Base-by-base conservation (phyloP, 1,140 invertebrate genomes). In the Pectinophora gossypiella region DNA sequence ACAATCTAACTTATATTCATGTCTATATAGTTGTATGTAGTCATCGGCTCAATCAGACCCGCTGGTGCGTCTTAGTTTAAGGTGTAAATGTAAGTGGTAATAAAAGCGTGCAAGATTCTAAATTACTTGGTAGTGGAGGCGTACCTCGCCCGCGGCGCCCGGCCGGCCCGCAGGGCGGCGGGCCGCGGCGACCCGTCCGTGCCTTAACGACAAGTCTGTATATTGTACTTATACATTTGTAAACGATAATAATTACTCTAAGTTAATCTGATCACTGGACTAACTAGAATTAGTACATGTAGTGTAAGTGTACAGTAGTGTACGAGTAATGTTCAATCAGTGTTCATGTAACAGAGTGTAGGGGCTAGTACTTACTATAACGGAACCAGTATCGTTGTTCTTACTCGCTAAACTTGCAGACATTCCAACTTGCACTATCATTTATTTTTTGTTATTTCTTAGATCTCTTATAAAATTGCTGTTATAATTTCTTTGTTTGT, bases 101-200 rank as follows among this genome's bases (percentile, higher is more conserved):
- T 57, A 54, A 77, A 81, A 84, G 80, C 80, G 80, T 84, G 72
- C 72, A 79, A 79, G 46, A 84, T 84, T 84, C 80, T 84, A 84
- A 84, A 84, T 78, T 84, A 84, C 32, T 50, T 55, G 16, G 52
- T 76, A 82, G 78, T 70, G 68, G 77, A 74, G 75, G 61, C 64
- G 70, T 9, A 16, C 12, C 45, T 22, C 10, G 4, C 21, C 45
- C 1, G 9, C 18, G 43, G 70, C 6, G n/a, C n/a, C n/a, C n/a
- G n/a, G 23, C 23, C 23, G 23, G 23, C 23, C 23, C 36, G 36
- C 60, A 16, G 61, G 44, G 54, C 53, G 48, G 1, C 47, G 36
- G 61, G 51, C 56, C 52, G 59, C 64, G 74, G 61, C 51, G 67
- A 51, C 59, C 35, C 66, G 64, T 47, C 64, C 53, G 73, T 75